These are phyloP conservation scores for Acrocephalus scirpaceus DNA, from an alignment of 2,797 vertebrate species.

Conservation along the genomic window DNA sequence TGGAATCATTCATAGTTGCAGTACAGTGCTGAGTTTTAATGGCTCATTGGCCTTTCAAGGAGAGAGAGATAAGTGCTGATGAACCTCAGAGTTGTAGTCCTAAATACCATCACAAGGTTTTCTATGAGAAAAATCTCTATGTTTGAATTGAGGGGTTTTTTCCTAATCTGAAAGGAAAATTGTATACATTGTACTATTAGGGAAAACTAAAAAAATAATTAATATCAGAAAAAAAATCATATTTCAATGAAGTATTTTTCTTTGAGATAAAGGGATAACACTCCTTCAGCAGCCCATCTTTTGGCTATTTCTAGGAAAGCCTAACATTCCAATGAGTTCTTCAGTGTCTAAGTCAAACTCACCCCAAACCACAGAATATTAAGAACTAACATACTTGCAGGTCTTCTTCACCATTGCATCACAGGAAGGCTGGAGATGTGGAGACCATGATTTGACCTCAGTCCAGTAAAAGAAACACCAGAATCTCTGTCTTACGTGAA, in stretches of 20 bases:
- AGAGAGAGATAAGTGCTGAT: background rate
- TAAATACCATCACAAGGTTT: background rate
- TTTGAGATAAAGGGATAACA: background rate
- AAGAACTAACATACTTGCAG: background rate
- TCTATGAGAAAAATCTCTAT: background rate
- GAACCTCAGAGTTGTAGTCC: background rate
- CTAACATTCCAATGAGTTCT: background rate
- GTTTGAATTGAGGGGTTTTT: fast-evolving
- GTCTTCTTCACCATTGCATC: background rate
- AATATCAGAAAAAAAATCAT: fast-evolving
- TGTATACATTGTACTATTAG: background rate
- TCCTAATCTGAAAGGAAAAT: background rate
- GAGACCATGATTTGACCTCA: background rate
- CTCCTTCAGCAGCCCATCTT: background rate
- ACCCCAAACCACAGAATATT: background rate
- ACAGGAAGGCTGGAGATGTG: background rate
- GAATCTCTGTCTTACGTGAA: background rate
- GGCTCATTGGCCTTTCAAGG: background rate
- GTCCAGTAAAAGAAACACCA: background rate
- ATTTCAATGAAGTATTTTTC: background rate
- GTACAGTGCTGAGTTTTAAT: background rate
- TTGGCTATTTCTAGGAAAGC: background rate
- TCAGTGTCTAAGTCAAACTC: background rate
- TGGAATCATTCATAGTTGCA: background rate
- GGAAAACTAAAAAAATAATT: background rate